These are phyloP conservation scores for Epinephelus awoara DNA, from an alignment of 2,797 vertebrate genomes.

Conservation along the genomic window DNA sequence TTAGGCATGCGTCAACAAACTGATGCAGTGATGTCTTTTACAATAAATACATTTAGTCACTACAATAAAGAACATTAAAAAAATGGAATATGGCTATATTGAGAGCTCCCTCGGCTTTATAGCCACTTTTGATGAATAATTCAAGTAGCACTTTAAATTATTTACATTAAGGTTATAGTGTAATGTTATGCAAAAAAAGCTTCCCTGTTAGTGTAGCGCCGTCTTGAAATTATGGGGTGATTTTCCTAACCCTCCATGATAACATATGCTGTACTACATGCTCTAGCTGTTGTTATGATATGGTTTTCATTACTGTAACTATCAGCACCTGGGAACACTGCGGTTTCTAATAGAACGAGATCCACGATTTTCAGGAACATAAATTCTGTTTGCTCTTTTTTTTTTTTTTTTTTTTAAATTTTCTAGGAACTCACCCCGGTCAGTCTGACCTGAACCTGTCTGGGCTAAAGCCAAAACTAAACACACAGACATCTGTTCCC, in stretches of 20 bases:
- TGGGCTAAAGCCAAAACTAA: conserved; percentile 74
- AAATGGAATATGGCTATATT: conserved; percentile 57
- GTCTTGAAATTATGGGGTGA: conserved; percentile 64
- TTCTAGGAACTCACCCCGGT: background rate
- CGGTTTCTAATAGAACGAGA: conserved; percentile 4
- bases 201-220: conserved; percentile 57
- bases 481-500: conserved; percentile 79
- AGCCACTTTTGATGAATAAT: conserved; percentile 79
- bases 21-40: conserved; percentile 56
- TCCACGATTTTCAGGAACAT: conserved; percentile 34
- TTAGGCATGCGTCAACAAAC: conserved; percentile 53
- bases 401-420: background rate
- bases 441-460: conserved; percentile 57
- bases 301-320: conserved; percentile 49
- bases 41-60: conserved; percentile 71
- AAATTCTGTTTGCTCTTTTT: background rate
- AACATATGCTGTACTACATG: conserved; percentile 46
- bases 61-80: conserved; percentile 66
- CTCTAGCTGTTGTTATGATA: conserved; percentile 51
- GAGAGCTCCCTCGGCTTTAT: conserved; percentile 66
- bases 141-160: conserved; percentile 78
- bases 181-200: conserved; percentile 71
- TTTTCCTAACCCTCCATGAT: conserved; percentile 39
- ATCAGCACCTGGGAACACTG: conserved; percentile 38
- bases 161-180: conserved; percentile 80